Conservation (phyloP, 2,113 vertebrate genomes). For the Donacobius atricapilla region DNA sequence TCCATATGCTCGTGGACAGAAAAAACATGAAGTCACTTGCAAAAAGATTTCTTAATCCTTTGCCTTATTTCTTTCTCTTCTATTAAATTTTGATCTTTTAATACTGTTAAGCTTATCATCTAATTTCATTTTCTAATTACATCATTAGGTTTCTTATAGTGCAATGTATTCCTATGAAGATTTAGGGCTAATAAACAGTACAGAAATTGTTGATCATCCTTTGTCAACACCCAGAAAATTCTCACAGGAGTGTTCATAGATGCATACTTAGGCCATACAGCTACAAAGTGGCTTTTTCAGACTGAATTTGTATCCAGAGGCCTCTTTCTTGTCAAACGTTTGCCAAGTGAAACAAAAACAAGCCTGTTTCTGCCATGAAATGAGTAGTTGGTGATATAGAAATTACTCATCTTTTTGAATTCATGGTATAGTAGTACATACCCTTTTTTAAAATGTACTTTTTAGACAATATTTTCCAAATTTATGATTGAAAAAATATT, state of each 20-base stretch:
- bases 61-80: neutral
- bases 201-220: neutral
- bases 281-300: neutral
- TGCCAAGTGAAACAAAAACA: neutral
- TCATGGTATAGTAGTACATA: neutral
- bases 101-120: neutral
- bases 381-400: neutral
- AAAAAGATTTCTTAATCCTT: conserved; percentile 2
- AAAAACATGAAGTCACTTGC: neutral
- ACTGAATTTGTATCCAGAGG: neutral
- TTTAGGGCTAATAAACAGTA: neutral
- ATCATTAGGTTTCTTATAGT: neutral
- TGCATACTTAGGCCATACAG: neutral
- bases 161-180: neutral
- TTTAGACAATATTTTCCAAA: neutral
- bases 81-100: neutral
- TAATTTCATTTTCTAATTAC: conserved; percentile 7
- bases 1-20: neutral
- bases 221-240: neutral
- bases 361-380: neutral
- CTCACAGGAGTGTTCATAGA: neutral
- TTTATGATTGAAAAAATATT: neutral
- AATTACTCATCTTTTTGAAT: neutral
- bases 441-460: neutral
- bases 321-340: neutral